These are phyloP conservation scores for Augochlorella aurata DNA, from an alignment of 2,888 invertebrate genomes.

Conservation along the genomic window DNA sequence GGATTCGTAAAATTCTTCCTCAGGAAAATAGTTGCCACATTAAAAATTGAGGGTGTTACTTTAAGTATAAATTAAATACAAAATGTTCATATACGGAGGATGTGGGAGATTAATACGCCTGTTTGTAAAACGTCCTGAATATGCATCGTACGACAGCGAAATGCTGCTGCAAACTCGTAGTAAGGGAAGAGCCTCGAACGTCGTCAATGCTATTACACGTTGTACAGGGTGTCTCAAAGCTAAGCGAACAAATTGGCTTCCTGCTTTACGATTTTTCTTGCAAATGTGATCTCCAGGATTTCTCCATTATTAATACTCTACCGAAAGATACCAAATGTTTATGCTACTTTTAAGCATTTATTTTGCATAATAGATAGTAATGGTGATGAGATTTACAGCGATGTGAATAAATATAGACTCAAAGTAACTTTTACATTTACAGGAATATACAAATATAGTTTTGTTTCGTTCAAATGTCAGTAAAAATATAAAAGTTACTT, in stretches of 20 bases:
- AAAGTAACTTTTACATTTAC: no score
- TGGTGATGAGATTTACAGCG: no score
- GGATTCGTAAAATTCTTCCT: background rate
- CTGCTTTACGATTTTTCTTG: background rate
- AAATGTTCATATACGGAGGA: background rate
- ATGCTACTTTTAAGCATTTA: background rate
- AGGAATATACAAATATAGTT: no score
- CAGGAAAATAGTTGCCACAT: background rate
- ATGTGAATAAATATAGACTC: no score
- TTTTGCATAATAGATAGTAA: no score
- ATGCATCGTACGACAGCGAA: background rate
- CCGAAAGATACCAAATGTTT: background rate
- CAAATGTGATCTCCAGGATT: background rate
- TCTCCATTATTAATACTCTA: background rate
- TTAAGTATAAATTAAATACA: background rate
- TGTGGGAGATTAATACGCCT: background rate
- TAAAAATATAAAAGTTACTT: no score
- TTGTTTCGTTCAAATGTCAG: no score
- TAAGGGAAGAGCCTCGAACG: background rate
- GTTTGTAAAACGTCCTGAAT: conserved; percentile 1
- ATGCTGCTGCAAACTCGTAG: conserved; percentile 9
- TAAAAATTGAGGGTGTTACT: background rate
- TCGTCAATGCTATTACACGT: background rate
- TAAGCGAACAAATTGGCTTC: background rate
- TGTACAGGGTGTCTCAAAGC: background rate